These are phyloP conservation scores for Synchiropus splendidus DNA, from an alignment of 2,113 vertebrate genomes.

Conservation along the genomic window DNA sequence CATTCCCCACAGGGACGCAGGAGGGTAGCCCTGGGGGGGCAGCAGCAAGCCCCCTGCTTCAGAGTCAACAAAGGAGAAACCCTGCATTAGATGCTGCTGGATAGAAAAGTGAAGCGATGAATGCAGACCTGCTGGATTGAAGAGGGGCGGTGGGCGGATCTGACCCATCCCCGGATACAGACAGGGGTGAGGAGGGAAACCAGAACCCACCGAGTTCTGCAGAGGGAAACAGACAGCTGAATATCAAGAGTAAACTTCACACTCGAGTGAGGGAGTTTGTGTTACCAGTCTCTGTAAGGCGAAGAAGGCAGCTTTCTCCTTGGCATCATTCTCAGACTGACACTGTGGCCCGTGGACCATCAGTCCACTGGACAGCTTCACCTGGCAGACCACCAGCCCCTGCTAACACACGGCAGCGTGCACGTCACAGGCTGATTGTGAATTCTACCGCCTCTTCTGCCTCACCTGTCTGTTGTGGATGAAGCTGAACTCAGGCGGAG, in stretches of 20 bases:
- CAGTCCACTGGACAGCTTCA: constrained; percentile 85
- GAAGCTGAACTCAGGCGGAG: constrained; percentile 84
- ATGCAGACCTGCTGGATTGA: constrained; percentile 49
- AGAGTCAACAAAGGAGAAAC: neutral
- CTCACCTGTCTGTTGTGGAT: constrained; percentile 83
- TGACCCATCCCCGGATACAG: constrained; percentile 75
- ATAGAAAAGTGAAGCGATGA: neutral
- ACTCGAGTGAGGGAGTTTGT: too few species aligned
- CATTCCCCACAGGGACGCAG: constrained; percentile 73
- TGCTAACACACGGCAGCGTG: constrained; percentile 17
- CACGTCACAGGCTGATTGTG: neutral
- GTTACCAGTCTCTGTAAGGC: constrained; percentile 87
- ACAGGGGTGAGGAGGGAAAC: constrained; percentile 75
- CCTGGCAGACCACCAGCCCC: constrained; percentile 84
- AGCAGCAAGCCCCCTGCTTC: constrained; percentile 63
- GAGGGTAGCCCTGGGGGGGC: constrained; percentile 71
- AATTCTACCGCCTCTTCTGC: accelerated
- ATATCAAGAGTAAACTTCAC: too few species aligned
- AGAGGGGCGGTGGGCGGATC: constrained; percentile 65
- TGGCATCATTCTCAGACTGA: constrained; percentile 86
- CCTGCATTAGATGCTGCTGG: neutral
- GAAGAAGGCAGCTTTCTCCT: constrained; percentile 87
- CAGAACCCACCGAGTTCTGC: constrained; percentile 79
- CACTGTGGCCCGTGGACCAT: constrained; percentile 85
- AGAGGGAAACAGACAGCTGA: neutral